A percentile compares a stretch with the other conserved stretches of the same genome.
Evolutionary conservation across 2,113 vertebrate species (phyloP).

Genomic region (Gracilinanus agilis): DNA sequence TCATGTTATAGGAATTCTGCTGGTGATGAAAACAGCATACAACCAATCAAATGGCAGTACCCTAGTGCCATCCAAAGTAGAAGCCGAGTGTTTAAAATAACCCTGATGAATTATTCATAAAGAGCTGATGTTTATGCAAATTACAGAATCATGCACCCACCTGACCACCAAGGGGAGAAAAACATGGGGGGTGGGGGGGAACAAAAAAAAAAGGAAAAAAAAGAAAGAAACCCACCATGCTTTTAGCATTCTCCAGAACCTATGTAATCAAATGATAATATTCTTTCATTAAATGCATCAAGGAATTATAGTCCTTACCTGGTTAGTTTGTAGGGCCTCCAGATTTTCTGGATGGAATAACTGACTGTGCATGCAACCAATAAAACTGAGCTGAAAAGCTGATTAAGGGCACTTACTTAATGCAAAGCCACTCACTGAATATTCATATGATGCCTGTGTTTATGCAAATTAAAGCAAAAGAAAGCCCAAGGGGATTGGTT

Average conservation of each 20-base stretch:
- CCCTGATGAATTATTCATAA: conserved; percentile 94
- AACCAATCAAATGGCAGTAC: conserved; percentile 83
- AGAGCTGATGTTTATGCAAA: conserved; percentile 92
- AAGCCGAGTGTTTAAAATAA: conserved; percentile 86
- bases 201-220: conserved; percentile 67
- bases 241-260: conserved; percentile 76
- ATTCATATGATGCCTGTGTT: conserved; percentile 97
- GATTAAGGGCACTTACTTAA: conserved; percentile 93
- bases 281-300: conserved; percentile 82
- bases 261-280: conserved; percentile 82
- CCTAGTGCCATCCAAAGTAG: conserved; percentile 71
- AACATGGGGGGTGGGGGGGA: conserved; percentile 56
- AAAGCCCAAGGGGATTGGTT: conserved; percentile 85
- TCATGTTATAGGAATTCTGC: conserved; percentile 83
- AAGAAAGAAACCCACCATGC: conserved; percentile 53
- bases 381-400: conserved; percentile 95
- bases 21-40: conserved; percentile 82
- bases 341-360: conserved; percentile 90
- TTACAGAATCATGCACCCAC: conserved; percentile 83
- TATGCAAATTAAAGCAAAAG: conserved; percentile 94
- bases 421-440: conserved; percentile 93
- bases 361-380: conserved; percentile 87
- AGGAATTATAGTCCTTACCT: conserved; percentile 89
- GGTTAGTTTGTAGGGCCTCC: conserved; percentile 86
- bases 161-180: conserved; percentile 81